phyloP scores from a whole-genome alignment of 2,113 vertebrate genomes.

The Sterna hirundo region DNA sequence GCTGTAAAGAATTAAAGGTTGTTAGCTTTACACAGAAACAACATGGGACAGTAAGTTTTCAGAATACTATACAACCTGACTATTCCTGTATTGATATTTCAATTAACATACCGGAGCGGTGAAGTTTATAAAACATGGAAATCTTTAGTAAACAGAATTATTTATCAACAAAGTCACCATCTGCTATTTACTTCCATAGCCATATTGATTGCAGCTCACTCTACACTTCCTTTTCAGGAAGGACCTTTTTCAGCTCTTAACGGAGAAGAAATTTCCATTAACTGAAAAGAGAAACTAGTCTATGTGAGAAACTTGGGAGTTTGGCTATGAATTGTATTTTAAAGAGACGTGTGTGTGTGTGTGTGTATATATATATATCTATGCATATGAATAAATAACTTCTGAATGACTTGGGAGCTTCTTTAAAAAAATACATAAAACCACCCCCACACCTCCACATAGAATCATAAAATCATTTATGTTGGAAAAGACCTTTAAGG shows the following conservation, averaged over 20 bases:
- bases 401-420: neutral
- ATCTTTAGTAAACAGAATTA: neutral
- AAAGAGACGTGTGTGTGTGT: neutral
- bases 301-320: neutral
- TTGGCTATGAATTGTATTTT: neutral
- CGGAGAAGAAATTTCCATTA: neutral
- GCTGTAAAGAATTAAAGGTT: conserved; percentile 71
- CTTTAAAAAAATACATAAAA: neutral
- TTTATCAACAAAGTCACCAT: neutral
- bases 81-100: neutral
- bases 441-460: neutral
- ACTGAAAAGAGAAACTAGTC: neutral
- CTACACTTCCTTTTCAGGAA: neutral
- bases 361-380: no score
- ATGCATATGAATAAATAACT: neutral
- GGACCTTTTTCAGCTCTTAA: neutral
- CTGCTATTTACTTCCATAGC: neutral
- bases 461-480: neutral
- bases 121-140: neutral
- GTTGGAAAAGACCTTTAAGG: neutral
- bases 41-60: neutral
- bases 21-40: neutral
- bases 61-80: neutral
- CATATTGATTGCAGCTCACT: neutral
- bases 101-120: neutral